Evolutionary conservation across 2,797 vertebrate genomes (phyloP), one percentile per base, ranked within the genome.

Genomic region (Myotis vivesi): DNA sequence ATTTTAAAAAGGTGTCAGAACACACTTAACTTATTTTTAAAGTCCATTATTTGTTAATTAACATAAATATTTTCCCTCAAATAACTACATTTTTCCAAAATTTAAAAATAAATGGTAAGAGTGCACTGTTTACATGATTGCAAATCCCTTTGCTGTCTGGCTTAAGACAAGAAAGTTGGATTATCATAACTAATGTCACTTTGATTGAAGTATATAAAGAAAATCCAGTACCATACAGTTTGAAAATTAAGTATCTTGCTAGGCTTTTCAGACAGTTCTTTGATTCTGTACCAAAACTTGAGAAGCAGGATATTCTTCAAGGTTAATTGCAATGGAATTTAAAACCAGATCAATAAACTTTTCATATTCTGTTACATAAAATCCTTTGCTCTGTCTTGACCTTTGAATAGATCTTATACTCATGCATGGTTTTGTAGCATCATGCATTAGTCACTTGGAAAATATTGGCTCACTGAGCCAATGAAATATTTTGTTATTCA

Each of bases 21-120:
- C 6, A 59, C 9, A 92, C 25, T 94, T 84, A 46, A 95, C 41
- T 68, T 55, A 82, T 75, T 81, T 85, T 79, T 84, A 30, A 92
- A 62, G 19, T 84, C n/a, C 11, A 59, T 44, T 66, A 30, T 3
- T 30, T 25, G 15, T 51, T 53, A 88, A 38, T 33, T 36, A 92
- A 72, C 10, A 51, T 13, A 85, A 49, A 30, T 71, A 69, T 85
- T 80, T 85, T 75, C 73, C 5, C 7, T 49, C 93, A 85, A 85
- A 86, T 72, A 81, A 62, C 33, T 49, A 44, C 4, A 76, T 57
- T 94, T 94, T 92, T 92, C 38, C 33, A 77, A 92, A 92, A 92
- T 44, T 71, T 57, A 23, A 44, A 44, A 49, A 57, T 69, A 73
- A 28, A 30, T 46, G 20, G 17, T 62, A 28, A 38, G 17, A 73